Conservation (phyloP, 35 echinoderm and acorn worm species). For the Ophioderma brevispina region DNA sequence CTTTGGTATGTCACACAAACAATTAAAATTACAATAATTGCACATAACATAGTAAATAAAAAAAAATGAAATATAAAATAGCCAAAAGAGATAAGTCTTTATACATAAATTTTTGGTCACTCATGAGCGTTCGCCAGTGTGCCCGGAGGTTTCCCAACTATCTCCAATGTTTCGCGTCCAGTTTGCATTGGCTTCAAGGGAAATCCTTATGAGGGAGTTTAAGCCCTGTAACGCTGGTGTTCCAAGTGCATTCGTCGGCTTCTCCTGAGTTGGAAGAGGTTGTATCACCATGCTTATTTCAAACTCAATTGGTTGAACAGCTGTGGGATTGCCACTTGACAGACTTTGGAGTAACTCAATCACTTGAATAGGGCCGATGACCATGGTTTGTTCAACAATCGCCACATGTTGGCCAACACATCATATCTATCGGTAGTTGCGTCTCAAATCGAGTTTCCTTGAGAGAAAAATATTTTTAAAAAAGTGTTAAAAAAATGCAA, state of each 20-base stretch:
- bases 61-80: too few relatives aligned
- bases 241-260: not conserved
- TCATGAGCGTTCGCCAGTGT: not conserved
- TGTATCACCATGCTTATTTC: not conserved
- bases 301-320: not conserved
- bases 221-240: not conserved
- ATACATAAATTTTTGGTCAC: slow-evolving; percentile 25
- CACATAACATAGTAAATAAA: too few relatives aligned
- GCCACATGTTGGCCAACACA: not conserved
- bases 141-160: not conserved
- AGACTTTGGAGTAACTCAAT: not conserved
- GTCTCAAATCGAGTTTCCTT: not conserved
- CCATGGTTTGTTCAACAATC: not conserved
- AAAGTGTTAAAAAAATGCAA: not conserved
- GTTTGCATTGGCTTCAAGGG: not conserved
- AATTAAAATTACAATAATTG: too few relatives aligned
- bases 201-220: not conserved
- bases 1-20: too few relatives aligned
- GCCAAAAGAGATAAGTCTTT: too few relatives aligned
- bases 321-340: not conserved
- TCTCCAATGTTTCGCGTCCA: not conserved
- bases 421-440: not conserved
- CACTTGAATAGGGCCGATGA: not conserved
- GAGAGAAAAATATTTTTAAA: not conserved
- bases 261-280: not conserved